Conservation (phyloP, 2,797 vertebrate species). For the Coendou prehensilis region DNA sequence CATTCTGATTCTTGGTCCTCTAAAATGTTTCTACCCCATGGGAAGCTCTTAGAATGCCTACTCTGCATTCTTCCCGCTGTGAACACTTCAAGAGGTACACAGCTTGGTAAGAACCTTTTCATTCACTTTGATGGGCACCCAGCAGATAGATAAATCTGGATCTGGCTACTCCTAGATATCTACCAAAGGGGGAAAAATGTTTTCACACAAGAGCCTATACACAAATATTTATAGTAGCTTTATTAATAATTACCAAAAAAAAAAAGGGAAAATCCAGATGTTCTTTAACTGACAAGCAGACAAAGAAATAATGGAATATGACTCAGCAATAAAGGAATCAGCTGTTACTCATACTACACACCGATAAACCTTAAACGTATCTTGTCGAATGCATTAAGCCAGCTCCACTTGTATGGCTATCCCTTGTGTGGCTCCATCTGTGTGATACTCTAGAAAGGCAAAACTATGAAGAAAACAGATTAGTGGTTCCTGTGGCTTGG, state of each 20-base stretch:
- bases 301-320: background rate
- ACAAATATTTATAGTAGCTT: conserved; percentile 2
- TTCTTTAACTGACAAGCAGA: background rate
- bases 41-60: background rate
- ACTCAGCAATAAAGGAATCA: background rate
- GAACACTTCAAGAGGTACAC: background rate
- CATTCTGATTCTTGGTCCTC: background rate
- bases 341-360: background rate
- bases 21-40: background rate
- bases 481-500: background rate
- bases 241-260: conserved; percentile 17
- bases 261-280: background rate
- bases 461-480: background rate
- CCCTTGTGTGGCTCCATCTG: background rate
- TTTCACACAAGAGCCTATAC: background rate
- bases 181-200: background rate
- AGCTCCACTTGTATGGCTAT: background rate
- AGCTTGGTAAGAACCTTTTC: background rate
- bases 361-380: too few relatives aligned
- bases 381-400: background rate
- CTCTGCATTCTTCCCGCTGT: background rate
- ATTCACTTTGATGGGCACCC: background rate
- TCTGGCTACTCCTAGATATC: background rate
- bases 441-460: background rate
- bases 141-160: background rate